Percentiles rank a stretch among this genome's conserved stretches.
phyloP scores from a whole-genome alignment of 2,113 vertebrate genomes.

The Reinhardtius hippoglossoides region DNA sequence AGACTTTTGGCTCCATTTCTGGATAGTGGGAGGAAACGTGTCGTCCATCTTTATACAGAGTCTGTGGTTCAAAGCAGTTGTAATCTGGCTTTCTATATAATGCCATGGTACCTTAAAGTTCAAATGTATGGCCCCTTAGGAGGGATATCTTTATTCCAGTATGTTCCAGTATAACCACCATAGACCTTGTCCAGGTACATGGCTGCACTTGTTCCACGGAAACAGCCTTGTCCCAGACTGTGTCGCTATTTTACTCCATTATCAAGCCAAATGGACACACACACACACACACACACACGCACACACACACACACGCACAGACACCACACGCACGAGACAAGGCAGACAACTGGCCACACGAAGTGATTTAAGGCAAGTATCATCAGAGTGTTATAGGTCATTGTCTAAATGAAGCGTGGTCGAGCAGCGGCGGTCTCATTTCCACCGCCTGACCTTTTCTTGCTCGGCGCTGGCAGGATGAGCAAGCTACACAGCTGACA shows the following conservation, averaged over 20 bases:
- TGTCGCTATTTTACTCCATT: slow-evolving; percentile 51
- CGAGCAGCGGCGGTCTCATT: slow-evolving; percentile 74
- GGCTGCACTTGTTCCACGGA: slow-evolving; percentile 23
- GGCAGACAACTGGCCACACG: slow-evolving; percentile 66
- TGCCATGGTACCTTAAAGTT: too few relatives aligned
- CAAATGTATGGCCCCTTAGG: too few relatives aligned
- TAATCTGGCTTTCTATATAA: too few relatives aligned
- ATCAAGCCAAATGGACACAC: slow-evolving; percentile 41
- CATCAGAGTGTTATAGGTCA: slow-evolving; percentile 79
- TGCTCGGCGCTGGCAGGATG: slow-evolving; percentile 72
- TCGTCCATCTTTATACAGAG: too few relatives aligned
- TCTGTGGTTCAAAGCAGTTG: too few relatives aligned
- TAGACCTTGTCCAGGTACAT: slow-evolving; percentile 25
- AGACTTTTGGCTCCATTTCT: too few relatives aligned
- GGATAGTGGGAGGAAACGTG: too few relatives aligned
- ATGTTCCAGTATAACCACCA: neutral
- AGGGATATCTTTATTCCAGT: too few relatives aligned
- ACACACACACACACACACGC: neutral
- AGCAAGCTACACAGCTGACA: slow-evolving; percentile 74
- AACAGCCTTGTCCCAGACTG: slow-evolving; percentile 28
- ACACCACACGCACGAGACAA: neutral
- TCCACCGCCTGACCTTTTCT: slow-evolving; percentile 82
- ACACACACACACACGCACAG: neutral
- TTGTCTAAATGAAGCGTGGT: slow-evolving; percentile 80
- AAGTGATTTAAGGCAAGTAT: slow-evolving; percentile 79